Evolutionary conservation across 2,888 invertebrate genomes (phyloP), one percentile per base, ranked within the genome.

Genomic region (Autographa pulchrina): DNA sequence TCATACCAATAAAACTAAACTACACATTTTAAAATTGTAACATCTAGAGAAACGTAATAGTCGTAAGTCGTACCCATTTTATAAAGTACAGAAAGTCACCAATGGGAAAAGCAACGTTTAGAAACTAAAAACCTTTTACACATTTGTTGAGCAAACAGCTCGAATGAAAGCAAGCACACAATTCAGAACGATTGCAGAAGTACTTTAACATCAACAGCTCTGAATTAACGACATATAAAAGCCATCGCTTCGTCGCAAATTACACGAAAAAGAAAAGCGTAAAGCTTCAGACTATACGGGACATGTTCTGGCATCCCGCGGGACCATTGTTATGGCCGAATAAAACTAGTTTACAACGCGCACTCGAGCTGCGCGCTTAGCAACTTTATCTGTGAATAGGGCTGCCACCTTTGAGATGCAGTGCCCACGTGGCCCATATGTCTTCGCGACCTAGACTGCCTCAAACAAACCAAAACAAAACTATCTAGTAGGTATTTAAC

Each of bases 261-360:
- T 85, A 83, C 84, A 82, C 68, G 78, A 85, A 85, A 86, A 84
- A 82, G 62, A 81, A 83, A 86, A 65, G 63, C 66, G 54, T 85
- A 87, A 86, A 88, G 84, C 84, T 62, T 74, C 75, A 76, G 82
- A 81, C 80, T 86, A 84, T 82, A 78, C 74, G 75, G 84, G 85
- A 86, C 86, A 84, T 86, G 85, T 83, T 81, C 82, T 77, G 81
- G 80, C 71, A 82, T 83, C 89, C 85, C 87, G 65, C 79, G 84
- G 78, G 90, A 88, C 82, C 78, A 88, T 90, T 92, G 90, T 91
- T 91, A 92, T 88, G 88, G 88, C 80, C 89, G 85, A 92, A 90
- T 92, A 91, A 92, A 93, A 92, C 88, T 90, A 91, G 89, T 92
- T 92, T 91, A 89, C 90, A 90, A 83, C 86, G 76, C 77, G 85